A percentile compares a stretch with the other conserved stretches of the same genome.
Conservation (phyloP, 2,888 invertebrate species). For the Ormyrus pomaceus region DNA sequence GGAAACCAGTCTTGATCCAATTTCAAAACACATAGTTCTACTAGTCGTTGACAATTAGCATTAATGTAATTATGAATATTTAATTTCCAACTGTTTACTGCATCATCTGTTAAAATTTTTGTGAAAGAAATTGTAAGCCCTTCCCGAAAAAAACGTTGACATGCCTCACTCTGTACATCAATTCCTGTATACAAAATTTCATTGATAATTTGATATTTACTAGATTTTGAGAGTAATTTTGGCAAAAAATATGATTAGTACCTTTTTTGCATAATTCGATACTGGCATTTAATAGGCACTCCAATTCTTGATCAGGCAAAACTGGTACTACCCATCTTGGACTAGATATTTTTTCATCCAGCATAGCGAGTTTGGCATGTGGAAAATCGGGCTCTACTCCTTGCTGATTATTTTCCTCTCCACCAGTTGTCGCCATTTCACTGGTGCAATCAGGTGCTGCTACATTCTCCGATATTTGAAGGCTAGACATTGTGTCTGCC, state of each 20-base stretch:
- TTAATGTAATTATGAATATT: conserved; percentile 97
- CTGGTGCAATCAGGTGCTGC: conserved; percentile 69
- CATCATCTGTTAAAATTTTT: conserved; percentile 97
- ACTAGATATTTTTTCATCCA: conserved; percentile 97
- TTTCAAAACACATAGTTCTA: conserved; percentile 95
- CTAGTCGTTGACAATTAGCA: conserved; percentile 93
- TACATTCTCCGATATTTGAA: conserved; percentile 71
- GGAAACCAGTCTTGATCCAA: conserved; percentile 93
- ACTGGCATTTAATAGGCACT: conserved; percentile 91
- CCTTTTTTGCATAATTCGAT: conserved; percentile 92
- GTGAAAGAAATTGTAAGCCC: conserved; percentile 96
- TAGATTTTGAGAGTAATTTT: conserved; percentile 5
- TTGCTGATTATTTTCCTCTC: conserved; percentile 72
- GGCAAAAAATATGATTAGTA: conserved; percentile 66
- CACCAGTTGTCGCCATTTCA: conserved; percentile 64
- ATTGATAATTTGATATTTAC: conserved; percentile 43
- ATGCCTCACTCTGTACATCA: conserved; percentile 91
- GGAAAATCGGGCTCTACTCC: conserved; percentile 86
- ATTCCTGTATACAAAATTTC: conserved; percentile 79
- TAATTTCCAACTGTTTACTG: conserved; percentile 97
- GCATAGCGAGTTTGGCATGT: conserved; percentile 87
- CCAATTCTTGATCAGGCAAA: conserved; percentile 95
- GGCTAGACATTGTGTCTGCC: conserved; percentile 71
- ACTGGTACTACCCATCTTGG: conserved; percentile 98
- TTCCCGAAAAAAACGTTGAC: conserved; percentile 96